These are phyloP conservation scores for Empis livida DNA, from an alignment of 2,888 invertebrate genomes.

Conservation along the genomic window DNA sequence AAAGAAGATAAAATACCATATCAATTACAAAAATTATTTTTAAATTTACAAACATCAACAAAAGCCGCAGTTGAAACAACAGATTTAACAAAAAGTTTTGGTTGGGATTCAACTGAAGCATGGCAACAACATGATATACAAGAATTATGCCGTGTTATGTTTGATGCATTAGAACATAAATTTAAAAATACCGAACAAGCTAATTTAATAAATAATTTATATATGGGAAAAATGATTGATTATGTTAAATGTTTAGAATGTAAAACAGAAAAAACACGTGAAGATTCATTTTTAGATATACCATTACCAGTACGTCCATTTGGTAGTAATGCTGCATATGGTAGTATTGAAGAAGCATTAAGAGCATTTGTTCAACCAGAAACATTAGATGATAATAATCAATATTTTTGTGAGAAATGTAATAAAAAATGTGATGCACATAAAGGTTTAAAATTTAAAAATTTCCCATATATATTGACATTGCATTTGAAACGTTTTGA, in stretches of 20 bases:
- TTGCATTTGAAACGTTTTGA: constrained; percentile 81
- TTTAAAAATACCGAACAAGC: constrained; percentile 72
- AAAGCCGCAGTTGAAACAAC: constrained; percentile 74
- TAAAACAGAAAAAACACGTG: constrained; percentile 65
- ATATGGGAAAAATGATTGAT: constrained; percentile 68
- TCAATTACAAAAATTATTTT: constrained; percentile 73
- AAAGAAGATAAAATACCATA: constrained; percentile 63
- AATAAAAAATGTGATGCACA: constrained; percentile 78
- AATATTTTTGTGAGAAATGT: constrained; percentile 78
- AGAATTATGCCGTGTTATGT: constrained; percentile 80
- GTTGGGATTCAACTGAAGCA: constrained; percentile 79
- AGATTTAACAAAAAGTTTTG: constrained; percentile 74
- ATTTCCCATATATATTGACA: constrained; percentile 76
- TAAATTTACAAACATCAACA: constrained; percentile 71
- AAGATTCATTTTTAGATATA: constrained; percentile 74
- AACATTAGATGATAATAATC: constrained; percentile 67
- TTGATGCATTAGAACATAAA: constrained; percentile 74
- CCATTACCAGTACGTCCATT: constrained; percentile 75
- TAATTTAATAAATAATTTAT: constrained; percentile 67
- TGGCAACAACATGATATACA: constrained; percentile 92
- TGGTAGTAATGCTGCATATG: constrained; percentile 61
- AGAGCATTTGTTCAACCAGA: constrained; percentile 75
- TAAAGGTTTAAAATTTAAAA: constrained; percentile 75
- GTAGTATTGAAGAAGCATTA: constrained; percentile 71
- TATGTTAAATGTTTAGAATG: constrained; percentile 83